Evolutionary conservation across 30 jellyfish, hydroid and myxozoan genomes (phyloP).

Genomic region (Turritopsis rubra): DNA sequence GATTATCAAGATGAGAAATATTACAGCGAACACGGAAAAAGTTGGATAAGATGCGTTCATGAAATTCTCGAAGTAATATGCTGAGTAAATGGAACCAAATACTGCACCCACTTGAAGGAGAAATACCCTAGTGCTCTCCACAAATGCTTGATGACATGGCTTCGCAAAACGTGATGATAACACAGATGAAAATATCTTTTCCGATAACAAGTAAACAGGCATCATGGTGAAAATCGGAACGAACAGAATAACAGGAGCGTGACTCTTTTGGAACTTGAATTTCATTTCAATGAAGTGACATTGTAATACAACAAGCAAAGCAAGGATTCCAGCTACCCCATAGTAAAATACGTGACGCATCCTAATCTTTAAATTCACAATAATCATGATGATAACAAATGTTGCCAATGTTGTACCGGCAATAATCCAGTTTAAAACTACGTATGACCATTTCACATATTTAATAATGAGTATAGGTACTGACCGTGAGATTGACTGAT

Average conservation of each 20-base stretch:
- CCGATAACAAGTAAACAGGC: neutral
- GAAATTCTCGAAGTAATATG: neutral
- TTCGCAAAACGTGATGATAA: neutral
- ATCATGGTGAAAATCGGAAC: neutral
- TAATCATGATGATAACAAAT: neutral
- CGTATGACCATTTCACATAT: neutral
- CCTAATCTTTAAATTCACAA: neutral
- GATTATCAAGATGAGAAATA: neutral
- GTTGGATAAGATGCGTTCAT: neutral
- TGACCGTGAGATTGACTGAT: neutral
- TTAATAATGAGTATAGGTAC: neutral
- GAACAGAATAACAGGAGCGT: neutral
- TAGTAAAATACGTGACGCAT: neutral
- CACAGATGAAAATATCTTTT: neutral
- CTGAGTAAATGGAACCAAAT: neutral
- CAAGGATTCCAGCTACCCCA: neutral
- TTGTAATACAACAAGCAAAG: neutral
- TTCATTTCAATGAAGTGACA: neutral
- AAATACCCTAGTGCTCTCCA: neutral
- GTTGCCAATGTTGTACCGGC: neutral
- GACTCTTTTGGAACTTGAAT: neutral
- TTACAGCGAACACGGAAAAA: neutral
- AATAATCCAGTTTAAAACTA: neutral
- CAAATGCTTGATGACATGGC: neutral
- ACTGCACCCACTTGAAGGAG: neutral